Evolutionary conservation across 2,888 invertebrate genomes (phyloP).

Genomic region (Congeria kusceri): DNA sequence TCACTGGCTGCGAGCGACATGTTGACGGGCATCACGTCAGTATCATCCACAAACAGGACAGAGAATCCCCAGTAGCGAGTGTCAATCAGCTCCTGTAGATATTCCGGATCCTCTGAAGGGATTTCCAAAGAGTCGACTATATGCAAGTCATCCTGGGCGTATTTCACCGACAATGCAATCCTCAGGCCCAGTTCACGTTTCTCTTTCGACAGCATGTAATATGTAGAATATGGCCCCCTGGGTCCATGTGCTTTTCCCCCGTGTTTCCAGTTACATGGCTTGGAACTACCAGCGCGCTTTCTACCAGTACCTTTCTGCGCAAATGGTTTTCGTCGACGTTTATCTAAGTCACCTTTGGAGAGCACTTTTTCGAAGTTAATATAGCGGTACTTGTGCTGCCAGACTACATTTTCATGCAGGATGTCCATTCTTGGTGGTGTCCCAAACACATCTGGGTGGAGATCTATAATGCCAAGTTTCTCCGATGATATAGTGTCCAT

Average conservation of each 20-base stretch:
- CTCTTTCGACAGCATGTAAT: conserved; percentile 96
- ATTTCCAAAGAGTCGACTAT: conserved; percentile 94
- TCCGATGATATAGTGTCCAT: conserved; percentile 79
- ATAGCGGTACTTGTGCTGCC: conserved; percentile 93
- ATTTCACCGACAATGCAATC: conserved; percentile 94
- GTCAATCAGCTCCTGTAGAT: conserved; percentile 92
- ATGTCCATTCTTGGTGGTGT: conserved; percentile 93
- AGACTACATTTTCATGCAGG: conserved; percentile 93
- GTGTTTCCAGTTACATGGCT: conserved; percentile 92
- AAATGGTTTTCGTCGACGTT: conserved; percentile 98
- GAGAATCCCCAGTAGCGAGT: conserved; percentile 98
- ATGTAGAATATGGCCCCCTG: conserved; percentile 94
- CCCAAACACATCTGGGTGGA: conserved; percentile 96
- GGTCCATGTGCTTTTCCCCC: conserved; percentile 96
- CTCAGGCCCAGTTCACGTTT: conserved; percentile 92
- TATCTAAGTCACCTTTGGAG: conserved; percentile 93
- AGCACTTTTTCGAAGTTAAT: conserved; percentile 85
- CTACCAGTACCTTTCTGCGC: conserved; percentile 97
- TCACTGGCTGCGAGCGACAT: conserved; percentile 92
- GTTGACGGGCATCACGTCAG: conserved; percentile 94
- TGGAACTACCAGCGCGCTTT: conserved; percentile 96
- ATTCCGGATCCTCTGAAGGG: conserved; percentile 92
- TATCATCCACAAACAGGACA: conserved; percentile 95
- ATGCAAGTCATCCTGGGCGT: conserved; percentile 97
- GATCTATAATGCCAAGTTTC: conserved; percentile 91